phyloP scores from a whole-genome alignment of 2,113 vertebrate species.

The Xenopus laevis region DNA sequence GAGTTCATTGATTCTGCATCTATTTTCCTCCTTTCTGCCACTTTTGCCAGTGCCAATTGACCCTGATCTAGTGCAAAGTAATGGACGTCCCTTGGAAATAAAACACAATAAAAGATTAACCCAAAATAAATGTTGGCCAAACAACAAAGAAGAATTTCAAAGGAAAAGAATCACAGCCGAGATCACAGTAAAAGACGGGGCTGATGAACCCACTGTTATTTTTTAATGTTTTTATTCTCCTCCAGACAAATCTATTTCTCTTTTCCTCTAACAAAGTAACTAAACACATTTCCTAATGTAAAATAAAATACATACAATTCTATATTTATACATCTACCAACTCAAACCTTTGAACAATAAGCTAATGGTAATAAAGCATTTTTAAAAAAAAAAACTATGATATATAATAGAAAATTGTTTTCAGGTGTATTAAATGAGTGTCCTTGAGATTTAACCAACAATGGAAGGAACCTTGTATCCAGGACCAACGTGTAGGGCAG shows the following conservation, averaged over 20 bases:
- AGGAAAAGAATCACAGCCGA: slow-evolving; percentile 58
- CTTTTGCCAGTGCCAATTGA: slow-evolving; percentile 90
- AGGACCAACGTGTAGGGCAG: background rate
- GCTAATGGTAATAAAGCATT: background rate
- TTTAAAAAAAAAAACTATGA: background rate
- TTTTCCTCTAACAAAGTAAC: slow-evolving; percentile 36
- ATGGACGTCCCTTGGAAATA: slow-evolving; percentile 97
- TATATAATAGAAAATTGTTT: background rate
- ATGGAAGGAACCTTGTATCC: background rate
- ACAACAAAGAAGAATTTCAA: slow-evolving; percentile 73
- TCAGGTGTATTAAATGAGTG: background rate
- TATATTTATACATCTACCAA: too few species aligned
- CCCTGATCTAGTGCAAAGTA: slow-evolving; percentile 92
- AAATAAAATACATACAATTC: slow-evolving; percentile 31
- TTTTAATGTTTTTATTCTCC: slow-evolving; percentile 59
- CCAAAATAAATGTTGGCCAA: slow-evolving; percentile 82
- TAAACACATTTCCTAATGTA: slow-evolving; percentile 28
- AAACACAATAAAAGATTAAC: slow-evolving; percentile 83
- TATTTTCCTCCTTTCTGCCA: slow-evolving; percentile 91
- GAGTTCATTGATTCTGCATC: slow-evolving; percentile 74
- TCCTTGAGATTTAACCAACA: background rate
- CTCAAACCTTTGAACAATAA: background rate
- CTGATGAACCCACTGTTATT: slow-evolving; percentile 54
- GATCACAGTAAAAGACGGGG: slow-evolving; percentile 60
- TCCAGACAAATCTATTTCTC: slow-evolving; percentile 51